Percentiles rank a stretch among this genome's conserved stretches.
These are phyloP conservation scores for Tholera decimalis DNA, from an alignment of 2,888 invertebrate genomes.

Conservation along the genomic window DNA sequence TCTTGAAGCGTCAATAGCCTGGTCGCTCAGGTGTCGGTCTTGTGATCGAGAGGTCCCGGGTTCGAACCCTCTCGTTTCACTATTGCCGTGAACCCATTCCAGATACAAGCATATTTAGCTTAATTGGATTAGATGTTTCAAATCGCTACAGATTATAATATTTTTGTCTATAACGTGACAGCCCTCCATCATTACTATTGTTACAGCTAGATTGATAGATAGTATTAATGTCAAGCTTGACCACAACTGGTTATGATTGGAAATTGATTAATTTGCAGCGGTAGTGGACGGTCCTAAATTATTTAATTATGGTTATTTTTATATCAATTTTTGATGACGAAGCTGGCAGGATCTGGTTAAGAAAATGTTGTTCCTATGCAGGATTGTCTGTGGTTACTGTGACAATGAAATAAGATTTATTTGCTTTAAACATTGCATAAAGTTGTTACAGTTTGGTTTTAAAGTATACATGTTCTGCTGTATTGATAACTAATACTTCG, in stretches of 20 bases:
- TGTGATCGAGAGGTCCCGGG: too few relatives aligned
- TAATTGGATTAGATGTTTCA: too few relatives aligned
- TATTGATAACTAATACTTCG: too few relatives aligned
- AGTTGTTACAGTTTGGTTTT: too few relatives aligned
- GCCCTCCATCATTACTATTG: constrained; percentile 17
- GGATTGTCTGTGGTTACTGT: background rate
- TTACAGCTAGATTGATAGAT: constrained; percentile 29
- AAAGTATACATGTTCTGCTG: too few relatives aligned
- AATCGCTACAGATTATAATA: too few relatives aligned
- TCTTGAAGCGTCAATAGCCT: too few relatives aligned
- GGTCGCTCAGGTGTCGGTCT: too few relatives aligned
- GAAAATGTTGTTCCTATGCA: background rate
- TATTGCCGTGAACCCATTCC: too few relatives aligned
- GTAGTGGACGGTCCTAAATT: background rate
- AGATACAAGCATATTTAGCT: too few relatives aligned
- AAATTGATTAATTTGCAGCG: constrained; percentile 28
- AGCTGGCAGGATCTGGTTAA: background rate
- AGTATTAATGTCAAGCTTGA: constrained; percentile 31
- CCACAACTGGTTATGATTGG: constrained; percentile 30
- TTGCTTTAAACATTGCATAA: too few relatives aligned
- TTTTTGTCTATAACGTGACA: background rate
- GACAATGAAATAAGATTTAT: background rate
- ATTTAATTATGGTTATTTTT: constrained; percentile 8
- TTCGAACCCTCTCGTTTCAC: too few relatives aligned
- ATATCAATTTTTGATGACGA: constrained; percentile 4